These are phyloP conservation scores for Dryoscopus gambensis DNA, from an alignment of 2,113 vertebrate species.

Conservation along the genomic window DNA sequence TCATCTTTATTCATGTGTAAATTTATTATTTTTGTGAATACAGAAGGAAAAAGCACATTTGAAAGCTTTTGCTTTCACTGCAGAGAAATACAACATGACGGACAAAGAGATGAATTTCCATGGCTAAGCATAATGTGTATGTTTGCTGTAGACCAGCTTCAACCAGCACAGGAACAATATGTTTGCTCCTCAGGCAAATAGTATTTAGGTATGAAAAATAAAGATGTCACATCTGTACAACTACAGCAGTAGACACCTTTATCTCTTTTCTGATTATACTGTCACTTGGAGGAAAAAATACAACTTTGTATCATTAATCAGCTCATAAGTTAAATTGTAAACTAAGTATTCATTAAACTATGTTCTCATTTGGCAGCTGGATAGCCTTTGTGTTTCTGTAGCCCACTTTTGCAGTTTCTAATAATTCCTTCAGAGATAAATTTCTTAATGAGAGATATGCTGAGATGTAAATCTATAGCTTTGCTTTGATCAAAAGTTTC, in stretches of 20 bases:
- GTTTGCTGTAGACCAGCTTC: not conserved
- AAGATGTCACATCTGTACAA: not conserved
- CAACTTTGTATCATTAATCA: not conserved
- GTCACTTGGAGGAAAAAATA: not conserved
- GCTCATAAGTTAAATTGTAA: not conserved
- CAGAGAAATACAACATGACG: not conserved
- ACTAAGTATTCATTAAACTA: not conserved
- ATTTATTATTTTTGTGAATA: not conserved
- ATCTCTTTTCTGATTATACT: not conserved
- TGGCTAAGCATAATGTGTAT: not conserved
- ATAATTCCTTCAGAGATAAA: not conserved
- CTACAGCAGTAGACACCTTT: not conserved
- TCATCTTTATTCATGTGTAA: not conserved
- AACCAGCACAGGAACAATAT: not conserved
- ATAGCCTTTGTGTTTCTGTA: not conserved
- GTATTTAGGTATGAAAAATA: not conserved
- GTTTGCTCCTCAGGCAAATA: not conserved
- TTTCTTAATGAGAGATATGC: not conserved
- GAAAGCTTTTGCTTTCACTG: not conserved
- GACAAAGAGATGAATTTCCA: not conserved
- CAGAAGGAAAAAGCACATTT: not conserved
- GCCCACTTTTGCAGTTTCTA: not conserved
- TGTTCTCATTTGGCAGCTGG: not conserved
- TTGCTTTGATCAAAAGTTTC: slow-evolving; percentile 1
- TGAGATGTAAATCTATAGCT: not conserved